These are phyloP conservation scores for Himalopsyche japonica DNA, from an alignment of 2,888 invertebrate genomes.

Conservation along the genomic window DNA sequence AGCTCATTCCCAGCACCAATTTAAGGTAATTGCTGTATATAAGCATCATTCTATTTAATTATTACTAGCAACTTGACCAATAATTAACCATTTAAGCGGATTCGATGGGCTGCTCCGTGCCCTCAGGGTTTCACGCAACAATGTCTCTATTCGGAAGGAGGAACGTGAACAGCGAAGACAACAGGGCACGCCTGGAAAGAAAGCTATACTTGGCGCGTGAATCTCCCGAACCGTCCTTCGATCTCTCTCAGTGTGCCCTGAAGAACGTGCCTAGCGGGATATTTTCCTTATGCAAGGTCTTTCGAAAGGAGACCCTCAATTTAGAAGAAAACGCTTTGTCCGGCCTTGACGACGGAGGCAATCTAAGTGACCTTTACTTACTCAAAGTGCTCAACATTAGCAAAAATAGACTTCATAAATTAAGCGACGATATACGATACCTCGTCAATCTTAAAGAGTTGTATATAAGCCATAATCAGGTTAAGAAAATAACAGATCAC, in stretches of 20 bases:
- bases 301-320: conserved; percentile 72
- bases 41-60: not conserved
- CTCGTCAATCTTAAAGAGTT: conserved; percentile 73
- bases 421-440: conserved; percentile 68
- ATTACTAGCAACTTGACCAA: not conserved
- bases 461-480: conserved; percentile 71
- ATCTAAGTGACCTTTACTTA: conserved; percentile 69
- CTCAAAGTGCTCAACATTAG: conserved; percentile 70
- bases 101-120: conserved; percentile 39
- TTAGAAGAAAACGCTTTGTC: conserved; percentile 71
- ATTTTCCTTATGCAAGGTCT: conserved; percentile 79
- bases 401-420: conserved; percentile 64
- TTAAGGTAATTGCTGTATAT: conserved; percentile 1
- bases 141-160: conserved; percentile 53
- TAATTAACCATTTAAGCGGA: not conserved
- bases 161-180: conserved; percentile 27
- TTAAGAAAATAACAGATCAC: conserved; percentile 70
- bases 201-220: conserved; percentile 64
- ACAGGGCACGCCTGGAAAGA: conserved; percentile 50
- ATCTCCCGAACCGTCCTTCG: conserved; percentile 80
- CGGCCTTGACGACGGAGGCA: conserved; percentile 72
- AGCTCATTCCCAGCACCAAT: conserved; percentile 1
- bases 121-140: conserved; percentile 42
- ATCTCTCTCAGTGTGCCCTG: conserved; percentile 77
- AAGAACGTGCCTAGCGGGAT: conserved; percentile 75